Evolutionary conservation across 92 coral and sea anemone species (phyloP), one percentile per base, ranked within the genome.

Genomic region (Paragorgia papillata): DNA sequence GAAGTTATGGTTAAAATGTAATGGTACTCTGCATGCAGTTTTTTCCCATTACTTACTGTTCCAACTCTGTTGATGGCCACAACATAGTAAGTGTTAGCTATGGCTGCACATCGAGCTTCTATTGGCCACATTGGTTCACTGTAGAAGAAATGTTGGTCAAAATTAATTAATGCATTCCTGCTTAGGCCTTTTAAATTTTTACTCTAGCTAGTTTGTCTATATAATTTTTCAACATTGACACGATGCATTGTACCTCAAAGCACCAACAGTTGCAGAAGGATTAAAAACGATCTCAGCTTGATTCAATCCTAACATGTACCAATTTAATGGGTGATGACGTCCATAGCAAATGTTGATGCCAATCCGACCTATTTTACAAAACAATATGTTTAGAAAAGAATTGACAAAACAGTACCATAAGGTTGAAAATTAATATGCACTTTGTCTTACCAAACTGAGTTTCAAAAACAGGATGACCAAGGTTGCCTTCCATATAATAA

Each of bases 71-170:
- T 95, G 50, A 95, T 95, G 41, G 92, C 97, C 18, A 91, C 97
- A 51, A 93, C 88, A 73, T 75, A 95, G 78, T 91, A 95, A 17
- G 84, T 79, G 66, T 91, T 95, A 32, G 99, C 97, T 24, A 95
- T 91, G 10, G 99, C 90, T n/a, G 99, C 99, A 87, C 92, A 92
- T 9, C 99, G 87, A 44, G 99, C 99, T 57, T 95, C 99, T 25
- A 95, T 82, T 3, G 99, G 92, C 99, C 99, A 95, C 95, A 95
- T 87, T 7, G 99, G 99, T 83, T 95, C 99, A 91, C 99, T 95
- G 56, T 35, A 87, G 75, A 62, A 50, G 24, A 53, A 24, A 69
- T n/a, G 25, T 19, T 48, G 10, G 4, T 37, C 43, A 37, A 10
- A 37, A n/a, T n/a, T n/a, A n/a, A n/a, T n/a, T n/a, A n/a, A n/a